Conservation (phyloP, 1,140 invertebrate species). For the Leptinotarsa defecta region DNA sequence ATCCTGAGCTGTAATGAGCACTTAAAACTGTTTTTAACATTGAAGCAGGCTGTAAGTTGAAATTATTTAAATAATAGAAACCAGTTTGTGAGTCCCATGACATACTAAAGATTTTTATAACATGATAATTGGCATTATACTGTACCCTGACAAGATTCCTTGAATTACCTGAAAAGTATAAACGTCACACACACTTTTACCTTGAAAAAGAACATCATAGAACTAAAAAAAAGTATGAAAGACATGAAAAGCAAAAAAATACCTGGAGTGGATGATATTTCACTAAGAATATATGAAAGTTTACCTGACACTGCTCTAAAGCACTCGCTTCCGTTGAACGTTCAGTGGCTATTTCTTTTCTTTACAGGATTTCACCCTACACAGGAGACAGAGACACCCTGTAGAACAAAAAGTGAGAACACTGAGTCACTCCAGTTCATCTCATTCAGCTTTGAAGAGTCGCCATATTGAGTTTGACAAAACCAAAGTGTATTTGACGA, state of each 20-base stretch:
- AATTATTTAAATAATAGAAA: background rate
- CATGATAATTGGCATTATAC: no score
- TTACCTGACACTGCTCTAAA: no score
- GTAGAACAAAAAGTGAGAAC: slow-evolving; percentile 62
- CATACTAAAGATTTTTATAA: no score
- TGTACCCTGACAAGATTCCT: no score
- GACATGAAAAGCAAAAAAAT: no score
- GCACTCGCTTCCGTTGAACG: background rate
- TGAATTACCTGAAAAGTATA: no score
- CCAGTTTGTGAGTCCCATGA: background rate
- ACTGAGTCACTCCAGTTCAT: slow-evolving; percentile 37
- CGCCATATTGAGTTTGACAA: slow-evolving; percentile 69
- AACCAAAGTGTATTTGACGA: slow-evolving; percentile 67
- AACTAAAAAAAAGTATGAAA: no score
- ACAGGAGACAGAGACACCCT: slow-evolving; percentile 67
- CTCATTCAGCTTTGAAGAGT: slow-evolving; percentile 56
- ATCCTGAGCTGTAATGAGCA: slow-evolving; percentile 73
- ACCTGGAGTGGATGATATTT: no score
- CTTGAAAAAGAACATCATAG: no score
- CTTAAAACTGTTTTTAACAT: slow-evolving; percentile 71
- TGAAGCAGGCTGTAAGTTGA: slow-evolving; percentile 65
- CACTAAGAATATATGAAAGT: no score
- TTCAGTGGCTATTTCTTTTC: slow-evolving; percentile 5
- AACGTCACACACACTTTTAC: no score
- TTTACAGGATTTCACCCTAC: slow-evolving; percentile 67